Conservation (phyloP, 2,113 vertebrate species). For the Mirza zaza region DNA sequence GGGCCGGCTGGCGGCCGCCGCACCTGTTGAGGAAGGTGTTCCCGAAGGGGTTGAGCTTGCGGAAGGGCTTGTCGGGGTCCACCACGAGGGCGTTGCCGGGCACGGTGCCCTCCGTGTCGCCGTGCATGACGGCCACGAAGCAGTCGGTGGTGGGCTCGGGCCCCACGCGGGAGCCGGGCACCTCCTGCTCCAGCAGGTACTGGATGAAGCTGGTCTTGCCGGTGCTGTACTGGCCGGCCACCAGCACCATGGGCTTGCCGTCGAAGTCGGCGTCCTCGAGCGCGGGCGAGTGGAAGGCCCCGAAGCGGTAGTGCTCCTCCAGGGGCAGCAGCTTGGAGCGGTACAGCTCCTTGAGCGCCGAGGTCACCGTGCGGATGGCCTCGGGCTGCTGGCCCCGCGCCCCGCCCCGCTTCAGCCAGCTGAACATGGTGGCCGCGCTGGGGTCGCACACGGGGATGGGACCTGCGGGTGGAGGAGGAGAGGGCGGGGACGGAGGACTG, state of each 20-base stretch:
- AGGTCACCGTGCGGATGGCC: constrained; percentile 92
- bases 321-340: constrained; percentile 90
- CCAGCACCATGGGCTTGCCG: constrained; percentile 95
- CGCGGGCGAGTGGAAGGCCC: constrained; percentile 92
- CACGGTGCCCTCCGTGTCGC: constrained; percentile 88
- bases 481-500: not conserved
- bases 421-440: constrained; percentile 87
- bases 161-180: constrained; percentile 93
- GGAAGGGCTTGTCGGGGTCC: constrained; percentile 95
- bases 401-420: constrained; percentile 90
- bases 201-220: constrained; percentile 97
- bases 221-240: constrained; percentile 95
- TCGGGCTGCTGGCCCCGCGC: constrained; percentile 88
- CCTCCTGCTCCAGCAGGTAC: constrained; percentile 95
- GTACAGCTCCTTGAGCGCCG: constrained; percentile 92
- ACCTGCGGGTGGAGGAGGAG: not conserved
- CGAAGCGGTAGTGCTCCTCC: constrained; percentile 92
- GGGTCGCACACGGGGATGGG: not conserved
- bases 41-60: constrained; percentile 94
- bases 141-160: constrained; percentile 96
- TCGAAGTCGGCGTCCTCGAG: constrained; percentile 95
- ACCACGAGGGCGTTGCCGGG: constrained; percentile 95
- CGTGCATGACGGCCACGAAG: constrained; percentile 96
- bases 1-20: not conserved
- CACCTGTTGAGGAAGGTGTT: constrained; percentile 96